Evolutionary conservation across 2,888 invertebrate species (phyloP), one percentile per base, ranked within the genome.

Genomic region (Antheraea yamamai): DNA sequence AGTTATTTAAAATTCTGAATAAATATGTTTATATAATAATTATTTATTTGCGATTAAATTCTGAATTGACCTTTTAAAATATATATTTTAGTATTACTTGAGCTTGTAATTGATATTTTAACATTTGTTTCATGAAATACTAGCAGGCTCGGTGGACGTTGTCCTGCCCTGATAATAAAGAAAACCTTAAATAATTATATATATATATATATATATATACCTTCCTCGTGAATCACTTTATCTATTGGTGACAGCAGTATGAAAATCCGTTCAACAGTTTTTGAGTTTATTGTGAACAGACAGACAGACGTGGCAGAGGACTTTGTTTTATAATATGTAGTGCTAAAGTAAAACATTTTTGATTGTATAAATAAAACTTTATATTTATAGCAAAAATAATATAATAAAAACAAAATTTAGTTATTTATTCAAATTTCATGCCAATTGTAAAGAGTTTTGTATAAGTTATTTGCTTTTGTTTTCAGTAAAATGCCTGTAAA

Each of bases 401-500:
- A 18, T 6, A 18, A 18, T 52, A 52, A 18, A 52, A 16, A 18
- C 1, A 7, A 55, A 55, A 7, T 55, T 18, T 2, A 18, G 7
- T 7, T 55, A 55, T 55, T 55, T 1, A 55, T 55, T 20, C 1
- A 55, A 55, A 55, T 55, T 0, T 61, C 23, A 61, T 23, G 23
- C 2, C 47, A 47, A 23, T 23, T 23, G 23, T 58, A 23, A 58
- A 58, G 58, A n/a, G n/a, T 64, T 30, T 16, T 26, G 12, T 30
- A 66, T 66, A 66, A 30, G 68, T 66, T 14, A 47, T 39, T 72
- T 75, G 26, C 26, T 66, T 68, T 75, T 75, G 18, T 51, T 88
- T 90, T 72, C 79, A 89, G 91, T 76, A 87, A 81, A 75, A 94
- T 94, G 93, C 81, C 89, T 35, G 75, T 89, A 0, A 88, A 88